Percentiles rank a stretch among this genome's conserved stretches.
Conservation (phyloP, 1,140 invertebrate genomes). For the Hyles euphorbiae region DNA sequence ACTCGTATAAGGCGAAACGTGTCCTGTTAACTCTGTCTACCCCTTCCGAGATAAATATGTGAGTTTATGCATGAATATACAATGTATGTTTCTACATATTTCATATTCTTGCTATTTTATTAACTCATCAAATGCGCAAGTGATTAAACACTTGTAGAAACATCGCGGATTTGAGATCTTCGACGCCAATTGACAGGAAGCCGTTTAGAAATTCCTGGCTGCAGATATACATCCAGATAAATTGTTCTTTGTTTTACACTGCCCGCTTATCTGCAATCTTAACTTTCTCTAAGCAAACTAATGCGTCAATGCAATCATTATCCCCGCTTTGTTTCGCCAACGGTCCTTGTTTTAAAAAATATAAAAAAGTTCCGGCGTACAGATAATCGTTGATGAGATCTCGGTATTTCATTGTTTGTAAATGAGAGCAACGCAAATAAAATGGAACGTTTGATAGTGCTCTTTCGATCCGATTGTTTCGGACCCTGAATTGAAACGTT, state of each 20-base stretch:
- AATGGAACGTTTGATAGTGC: conserved; percentile 28
- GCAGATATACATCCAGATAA: background rate
- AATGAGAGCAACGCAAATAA: conserved; percentile 40
- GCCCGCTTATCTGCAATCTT: conserved; percentile 4
- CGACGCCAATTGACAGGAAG: no score
- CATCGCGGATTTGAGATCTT: no score
- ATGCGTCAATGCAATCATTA: conserved; percentile 29
- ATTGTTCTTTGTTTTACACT: conserved; percentile 4
- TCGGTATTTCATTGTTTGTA: conserved; percentile 43
- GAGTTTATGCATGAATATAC: no score
- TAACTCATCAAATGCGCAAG: no score
- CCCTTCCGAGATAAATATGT: no score
- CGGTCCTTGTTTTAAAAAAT: conserved; percentile 21
- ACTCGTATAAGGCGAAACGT: no score
- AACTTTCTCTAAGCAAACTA: conserved; percentile 19
- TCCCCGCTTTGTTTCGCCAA: conserved; percentile 27
- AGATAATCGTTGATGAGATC: conserved; percentile 44
- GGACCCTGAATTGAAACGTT: conserved; percentile 22
- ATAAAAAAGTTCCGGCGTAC: conserved; percentile 23
- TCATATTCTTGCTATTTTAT: no score
- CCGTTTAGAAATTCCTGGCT: background rate
- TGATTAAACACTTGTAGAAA: no score
- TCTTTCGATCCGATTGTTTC: conserved; percentile 27
- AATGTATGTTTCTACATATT: no score
- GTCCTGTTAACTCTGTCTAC: no score